These are phyloP conservation scores for Cyclophora albipunctata DNA, from an alignment of 2,888 invertebrate genomes.

Conservation along the genomic window DNA sequence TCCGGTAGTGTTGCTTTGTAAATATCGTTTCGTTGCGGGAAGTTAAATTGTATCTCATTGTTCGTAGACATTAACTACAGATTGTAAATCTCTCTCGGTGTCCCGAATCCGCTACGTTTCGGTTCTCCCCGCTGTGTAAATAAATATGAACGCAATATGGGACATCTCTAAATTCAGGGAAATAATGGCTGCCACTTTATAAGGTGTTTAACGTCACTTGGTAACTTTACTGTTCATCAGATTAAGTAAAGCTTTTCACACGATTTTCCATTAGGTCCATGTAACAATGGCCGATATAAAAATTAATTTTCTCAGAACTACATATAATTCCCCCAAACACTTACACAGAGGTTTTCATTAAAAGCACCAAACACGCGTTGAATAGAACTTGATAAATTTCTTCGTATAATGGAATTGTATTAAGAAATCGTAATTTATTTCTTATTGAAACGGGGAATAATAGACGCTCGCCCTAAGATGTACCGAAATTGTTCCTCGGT, in stretches of 20 bases:
- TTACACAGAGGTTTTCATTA: conserved; percentile 50
- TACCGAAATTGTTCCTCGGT: conserved; percentile 43
- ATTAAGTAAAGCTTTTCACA: too few species aligned
- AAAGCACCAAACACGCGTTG: conserved; percentile 50
- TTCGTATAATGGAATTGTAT: conserved; percentile 68
- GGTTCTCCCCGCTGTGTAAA: conserved; percentile 7
- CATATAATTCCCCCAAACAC: conserved; percentile 12
- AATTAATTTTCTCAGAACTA: neutral
- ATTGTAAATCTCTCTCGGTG: conserved; percentile 59
- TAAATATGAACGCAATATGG: conserved; percentile 14
- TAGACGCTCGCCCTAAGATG: conserved; percentile 60
- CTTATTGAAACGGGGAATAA: conserved; percentile 72
- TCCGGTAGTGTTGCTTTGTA: conserved; percentile 48
- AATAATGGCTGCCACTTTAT: neutral
- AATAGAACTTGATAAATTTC: conserved; percentile 67
- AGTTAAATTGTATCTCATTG: conserved; percentile 68
- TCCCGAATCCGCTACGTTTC: conserved; percentile 31
- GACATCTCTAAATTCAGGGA: neutral
- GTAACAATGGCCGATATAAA: too few species aligned
- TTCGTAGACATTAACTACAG: conserved; percentile 59
- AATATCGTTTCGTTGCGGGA: conserved; percentile 51
- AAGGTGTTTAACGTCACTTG: too few species aligned
- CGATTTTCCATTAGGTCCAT: too few species aligned
- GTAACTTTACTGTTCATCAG: too few species aligned
- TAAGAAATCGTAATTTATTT: conserved; percentile 75